These are phyloP conservation scores for Oxystoma pomonae DNA, from an alignment of 2,888 invertebrate species.

Conservation along the genomic window DNA sequence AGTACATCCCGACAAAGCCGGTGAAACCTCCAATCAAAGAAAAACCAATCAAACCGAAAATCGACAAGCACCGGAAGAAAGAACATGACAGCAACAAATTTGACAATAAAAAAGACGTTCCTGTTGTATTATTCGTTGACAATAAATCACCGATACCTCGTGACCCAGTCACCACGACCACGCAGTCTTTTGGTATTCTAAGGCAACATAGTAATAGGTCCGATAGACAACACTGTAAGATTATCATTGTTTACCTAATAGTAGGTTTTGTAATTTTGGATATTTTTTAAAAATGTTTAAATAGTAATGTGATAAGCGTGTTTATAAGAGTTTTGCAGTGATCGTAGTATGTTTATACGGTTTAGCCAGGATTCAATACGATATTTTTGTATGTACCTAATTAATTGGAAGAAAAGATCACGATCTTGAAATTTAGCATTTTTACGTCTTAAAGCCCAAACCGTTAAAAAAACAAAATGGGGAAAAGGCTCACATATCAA, in stretches of 20 bases:
- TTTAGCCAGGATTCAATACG: not conserved
- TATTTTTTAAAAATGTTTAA: not conserved
- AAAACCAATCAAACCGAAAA: slow-evolving; percentile 43
- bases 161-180: slow-evolving; percentile 36
- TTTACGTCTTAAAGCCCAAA: too few species aligned
- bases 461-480: too few species aligned
- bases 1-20: slow-evolving; percentile 42
- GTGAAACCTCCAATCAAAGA: slow-evolving; percentile 43
- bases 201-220: slow-evolving; percentile 10
- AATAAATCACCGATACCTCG: slow-evolving; percentile 20
- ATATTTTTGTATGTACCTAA: not conserved
- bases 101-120: slow-evolving; percentile 37
- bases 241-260: not conserved
- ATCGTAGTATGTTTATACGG: not conserved
- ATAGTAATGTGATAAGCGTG: not conserved
- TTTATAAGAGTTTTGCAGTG: not conserved
- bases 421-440: too few species aligned
- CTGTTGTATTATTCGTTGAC: slow-evolving; percentile 38
- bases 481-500: too few species aligned
- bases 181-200: slow-evolving; percentile 41
- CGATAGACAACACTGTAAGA: not conserved
- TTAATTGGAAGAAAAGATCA: too few species aligned
- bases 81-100: slow-evolving; percentile 33
- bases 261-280: not conserved
- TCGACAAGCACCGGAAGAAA: slow-evolving; percentile 34